Conservation (phyloP, 2,888 invertebrate species). For the Tipula vernalis region DNA sequence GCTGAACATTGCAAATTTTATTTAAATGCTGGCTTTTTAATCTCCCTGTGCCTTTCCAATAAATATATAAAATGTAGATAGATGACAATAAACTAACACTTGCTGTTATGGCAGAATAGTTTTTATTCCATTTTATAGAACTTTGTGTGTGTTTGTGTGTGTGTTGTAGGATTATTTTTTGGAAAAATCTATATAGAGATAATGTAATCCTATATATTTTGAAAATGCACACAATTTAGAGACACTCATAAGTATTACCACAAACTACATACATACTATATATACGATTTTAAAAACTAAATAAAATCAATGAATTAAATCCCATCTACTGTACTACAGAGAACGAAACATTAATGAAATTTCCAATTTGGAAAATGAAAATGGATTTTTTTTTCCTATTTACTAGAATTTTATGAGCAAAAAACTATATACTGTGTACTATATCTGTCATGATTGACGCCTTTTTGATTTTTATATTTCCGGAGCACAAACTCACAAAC, state of each 20-base stretch:
- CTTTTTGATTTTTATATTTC: background rate
- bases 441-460: background rate
- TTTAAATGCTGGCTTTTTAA: background rate
- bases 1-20: background rate
- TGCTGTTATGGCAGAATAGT: background rate
- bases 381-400: background rate
- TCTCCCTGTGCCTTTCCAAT: background rate
- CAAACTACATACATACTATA: no score
- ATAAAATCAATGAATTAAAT: background rate
- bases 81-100: background rate
- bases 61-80: background rate
- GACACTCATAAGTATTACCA: background rate
- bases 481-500: background rate
- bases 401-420: background rate
- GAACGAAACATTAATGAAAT: background rate
- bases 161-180: background rate
- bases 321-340: background rate
- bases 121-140: background rate
- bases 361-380: constrained; percentile 4
- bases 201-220: background rate
- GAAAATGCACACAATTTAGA: background rate
- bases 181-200: background rate
- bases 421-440: background rate
- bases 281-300: background rate
- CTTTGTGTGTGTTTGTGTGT: background rate